Evolutionary conservation across 2,113 vertebrate genomes (phyloP).

Genomic region (Rhadina sibilatrix): DNA sequence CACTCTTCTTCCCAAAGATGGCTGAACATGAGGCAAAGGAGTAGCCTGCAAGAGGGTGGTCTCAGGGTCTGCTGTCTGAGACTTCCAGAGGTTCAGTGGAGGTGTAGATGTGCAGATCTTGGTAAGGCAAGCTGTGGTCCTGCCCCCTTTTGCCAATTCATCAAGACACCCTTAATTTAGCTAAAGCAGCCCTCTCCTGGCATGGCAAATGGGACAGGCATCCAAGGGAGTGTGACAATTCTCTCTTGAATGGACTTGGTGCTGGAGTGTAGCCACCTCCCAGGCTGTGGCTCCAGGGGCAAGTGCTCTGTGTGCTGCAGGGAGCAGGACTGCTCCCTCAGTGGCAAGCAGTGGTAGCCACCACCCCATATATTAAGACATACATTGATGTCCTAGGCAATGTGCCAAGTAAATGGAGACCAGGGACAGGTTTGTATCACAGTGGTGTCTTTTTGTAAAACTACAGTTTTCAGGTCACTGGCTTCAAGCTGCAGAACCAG

Average conservation of each 20-base stretch:
- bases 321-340: background rate
- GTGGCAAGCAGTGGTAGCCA: background rate
- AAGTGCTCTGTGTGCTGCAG: background rate
- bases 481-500: background rate
- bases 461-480: background rate
- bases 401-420: background rate
- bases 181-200: background rate
- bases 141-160: background rate
- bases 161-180: background rate
- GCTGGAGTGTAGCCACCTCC: background rate
- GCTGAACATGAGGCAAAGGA: background rate
- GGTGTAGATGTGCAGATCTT: background rate
- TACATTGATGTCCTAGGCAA: background rate
- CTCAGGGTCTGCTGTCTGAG: background rate
- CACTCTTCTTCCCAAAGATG: fast-evolving
- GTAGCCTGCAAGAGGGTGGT: background rate
- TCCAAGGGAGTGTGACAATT: background rate
- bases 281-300: background rate
- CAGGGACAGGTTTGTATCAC: fast-evolving
- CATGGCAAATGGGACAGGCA: fast-evolving
- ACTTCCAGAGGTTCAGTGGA: background rate
- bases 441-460: background rate
- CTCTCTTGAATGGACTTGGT: background rate
- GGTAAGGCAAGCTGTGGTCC: background rate
- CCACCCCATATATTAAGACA: fast-evolving